These are phyloP conservation scores for Saguinus imperator DNA, from an alignment of 2,113 vertebrate genomes.

Conservation along the genomic window DNA sequence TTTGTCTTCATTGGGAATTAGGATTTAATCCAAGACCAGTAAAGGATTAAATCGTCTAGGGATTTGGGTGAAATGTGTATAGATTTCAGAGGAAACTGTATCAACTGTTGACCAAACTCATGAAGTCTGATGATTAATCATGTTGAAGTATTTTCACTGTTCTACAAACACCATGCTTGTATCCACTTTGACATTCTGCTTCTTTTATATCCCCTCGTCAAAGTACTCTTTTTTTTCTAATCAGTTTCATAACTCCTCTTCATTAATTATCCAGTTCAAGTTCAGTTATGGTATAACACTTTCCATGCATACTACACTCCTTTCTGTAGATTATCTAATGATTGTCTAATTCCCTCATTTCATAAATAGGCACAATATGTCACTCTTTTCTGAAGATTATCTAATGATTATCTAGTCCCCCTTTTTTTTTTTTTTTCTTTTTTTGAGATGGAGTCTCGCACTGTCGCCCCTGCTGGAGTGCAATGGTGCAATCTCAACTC, in stretches of 20 bases:
- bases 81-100: not conserved
- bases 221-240: not conserved
- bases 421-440: not conserved
- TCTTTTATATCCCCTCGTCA: not conserved
- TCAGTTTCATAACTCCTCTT: not conserved
- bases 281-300: not conserved
- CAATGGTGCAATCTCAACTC: no score
- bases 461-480: no score
- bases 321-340: not conserved
- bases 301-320: not conserved
- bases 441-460: no score
- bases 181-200: not conserved
- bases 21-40: not conserved
- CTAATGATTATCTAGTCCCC: no score
- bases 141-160: not conserved
- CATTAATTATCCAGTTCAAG: not conserved
- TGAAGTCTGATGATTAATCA: not conserved
- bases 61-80: not conserved
- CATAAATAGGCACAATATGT: not conserved
- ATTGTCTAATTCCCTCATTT: not conserved
- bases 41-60: conserved; percentile 10
- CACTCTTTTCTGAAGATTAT: no score
- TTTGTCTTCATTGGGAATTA: conserved; percentile 8
- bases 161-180: not conserved
- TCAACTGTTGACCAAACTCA: not conserved